phyloP scores from a whole-genome alignment of 1,140 invertebrate species.

The Drosophila sp. region DNA sequence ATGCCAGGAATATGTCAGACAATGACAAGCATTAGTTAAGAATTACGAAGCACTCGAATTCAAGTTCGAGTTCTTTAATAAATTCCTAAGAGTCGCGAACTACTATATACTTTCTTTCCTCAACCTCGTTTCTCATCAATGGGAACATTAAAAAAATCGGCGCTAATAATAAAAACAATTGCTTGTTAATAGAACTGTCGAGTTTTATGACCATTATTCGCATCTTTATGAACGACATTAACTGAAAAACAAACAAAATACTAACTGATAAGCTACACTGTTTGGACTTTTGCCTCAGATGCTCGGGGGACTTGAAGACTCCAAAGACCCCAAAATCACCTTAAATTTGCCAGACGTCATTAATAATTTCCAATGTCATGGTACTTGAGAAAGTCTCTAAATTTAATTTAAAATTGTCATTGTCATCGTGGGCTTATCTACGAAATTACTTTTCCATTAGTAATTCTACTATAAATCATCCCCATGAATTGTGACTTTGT shows the following conservation, averaged over 20 bases:
- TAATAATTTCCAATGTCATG: slow-evolving; percentile 31
- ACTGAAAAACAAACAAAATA: not conserved
- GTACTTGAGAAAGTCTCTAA: slow-evolving; percentile 29
- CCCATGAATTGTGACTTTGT: not conserved
- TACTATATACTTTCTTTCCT: not conserved
- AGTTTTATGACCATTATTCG: slow-evolving; percentile 43
- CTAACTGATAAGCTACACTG: slow-evolving; percentile 7
- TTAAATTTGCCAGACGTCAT: slow-evolving; percentile 16
- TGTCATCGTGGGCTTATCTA: slow-evolving; percentile 2
- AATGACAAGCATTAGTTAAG: slow-evolving; percentile 18
- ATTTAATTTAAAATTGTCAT: slow-evolving; percentile 5
- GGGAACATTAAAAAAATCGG: slow-evolving; percentile 51
- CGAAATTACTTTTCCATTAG: slow-evolving; percentile 10
- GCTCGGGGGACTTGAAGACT: not conserved
- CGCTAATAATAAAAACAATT: slow-evolving; percentile 78
- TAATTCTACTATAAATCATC: not conserved
- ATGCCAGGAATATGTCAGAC: not conserved
- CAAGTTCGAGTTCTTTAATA: not conserved
- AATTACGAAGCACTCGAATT: slow-evolving; percentile 2
- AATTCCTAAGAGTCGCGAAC: slow-evolving; percentile 16
- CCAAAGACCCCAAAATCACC: not conserved
- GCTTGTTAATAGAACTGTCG: slow-evolving; percentile 64
- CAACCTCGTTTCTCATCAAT: not conserved
- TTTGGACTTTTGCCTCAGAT: not conserved
- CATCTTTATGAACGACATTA: slow-evolving; percentile 58